Percentiles rank a stretch among this genome's conserved stretches.
These are phyloP conservation scores for Epinotia brunnichana DNA, from an alignment of 2,888 invertebrate species.

Conservation along the genomic window DNA sequence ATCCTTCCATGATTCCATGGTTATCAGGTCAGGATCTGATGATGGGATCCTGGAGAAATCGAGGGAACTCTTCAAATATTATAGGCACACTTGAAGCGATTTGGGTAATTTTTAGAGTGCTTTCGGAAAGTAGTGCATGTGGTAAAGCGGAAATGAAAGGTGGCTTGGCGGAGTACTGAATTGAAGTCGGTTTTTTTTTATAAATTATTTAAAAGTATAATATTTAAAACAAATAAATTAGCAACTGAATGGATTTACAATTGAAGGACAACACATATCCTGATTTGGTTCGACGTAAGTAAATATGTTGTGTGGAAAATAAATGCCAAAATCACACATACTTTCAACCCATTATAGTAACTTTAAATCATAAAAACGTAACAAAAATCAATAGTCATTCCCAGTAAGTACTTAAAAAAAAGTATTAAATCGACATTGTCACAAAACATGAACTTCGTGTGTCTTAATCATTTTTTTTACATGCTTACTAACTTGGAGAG, in stretches of 20 bases:
- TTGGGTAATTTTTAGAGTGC: no score
- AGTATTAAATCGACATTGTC: background rate
- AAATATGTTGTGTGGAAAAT: slow-evolving; percentile 3
- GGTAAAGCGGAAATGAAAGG: no score
- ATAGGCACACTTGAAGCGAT: no score
- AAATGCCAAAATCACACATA: background rate
- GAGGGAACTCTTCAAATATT: no score
- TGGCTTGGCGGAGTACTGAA: no score
- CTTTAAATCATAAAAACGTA: background rate
- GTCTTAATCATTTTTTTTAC: slow-evolving; percentile 6
- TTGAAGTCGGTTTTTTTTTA: no score
- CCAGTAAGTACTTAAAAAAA: background rate
- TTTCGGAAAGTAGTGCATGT: no score
- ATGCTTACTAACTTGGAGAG: slow-evolving; percentile 30
- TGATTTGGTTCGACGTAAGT: background rate
- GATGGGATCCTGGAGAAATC: no score
- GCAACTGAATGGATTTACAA: background rate
- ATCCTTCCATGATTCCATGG: no score
- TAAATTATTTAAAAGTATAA: background rate
- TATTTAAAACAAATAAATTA: background rate
- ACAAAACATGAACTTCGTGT: background rate
- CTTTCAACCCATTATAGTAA: background rate
- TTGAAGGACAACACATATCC: background rate
- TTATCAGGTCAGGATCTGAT: no score
- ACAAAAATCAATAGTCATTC: background rate